Percentiles rank a stretch among this genome's conserved stretches.
These are phyloP conservation scores for Corella eumyota DNA, from an alignment of 23 tunicate species.

Conservation along the genomic window DNA sequence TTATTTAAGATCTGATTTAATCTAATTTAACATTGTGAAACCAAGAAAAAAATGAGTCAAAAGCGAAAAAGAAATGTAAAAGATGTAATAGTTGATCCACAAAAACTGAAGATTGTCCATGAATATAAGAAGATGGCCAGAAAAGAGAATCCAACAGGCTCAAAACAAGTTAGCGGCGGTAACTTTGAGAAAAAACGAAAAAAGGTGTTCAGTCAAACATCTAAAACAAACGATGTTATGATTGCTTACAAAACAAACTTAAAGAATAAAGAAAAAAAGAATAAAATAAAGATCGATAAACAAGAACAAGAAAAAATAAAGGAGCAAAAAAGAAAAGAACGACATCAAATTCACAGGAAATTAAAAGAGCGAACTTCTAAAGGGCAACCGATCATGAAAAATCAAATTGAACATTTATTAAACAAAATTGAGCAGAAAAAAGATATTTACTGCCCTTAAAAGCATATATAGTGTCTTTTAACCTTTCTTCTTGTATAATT, in stretches of 20 bases:
- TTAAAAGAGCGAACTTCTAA: constrained; percentile 39
- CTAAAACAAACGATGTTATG: constrained; percentile 14
- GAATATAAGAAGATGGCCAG: constrained; percentile 28
- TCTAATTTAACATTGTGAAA: too few relatives aligned
- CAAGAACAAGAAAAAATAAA: constrained; percentile 12
- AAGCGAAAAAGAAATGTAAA: constrained; percentile 2
- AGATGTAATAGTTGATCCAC: not conserved
- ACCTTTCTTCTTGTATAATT: not conserved
- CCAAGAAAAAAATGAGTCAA: too few relatives aligned
- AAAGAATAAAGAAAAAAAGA: constrained; percentile 9
- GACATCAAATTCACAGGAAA: constrained; percentile 20
- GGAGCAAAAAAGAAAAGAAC: constrained; percentile 20
- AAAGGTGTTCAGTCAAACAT: too few relatives aligned
- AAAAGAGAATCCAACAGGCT: constrained; percentile 3
- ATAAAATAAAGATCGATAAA: constrained; percentile 9
- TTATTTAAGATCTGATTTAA: too few relatives aligned
- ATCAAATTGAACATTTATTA: constrained; percentile 41
- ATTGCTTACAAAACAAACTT: constrained; percentile 16
- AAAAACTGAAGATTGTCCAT: constrained; percentile 23
- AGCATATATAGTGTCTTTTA: too few relatives aligned
- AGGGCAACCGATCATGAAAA: constrained; percentile 84
- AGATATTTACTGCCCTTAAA: constrained; percentile 22
- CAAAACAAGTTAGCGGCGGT: too few relatives aligned
- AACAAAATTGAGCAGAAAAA: constrained; percentile 50
- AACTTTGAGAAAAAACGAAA: too few relatives aligned